Evolutionary conservation across 2,888 invertebrate genomes (phyloP).

Genomic region (Drosophila diplacantha): DNA sequence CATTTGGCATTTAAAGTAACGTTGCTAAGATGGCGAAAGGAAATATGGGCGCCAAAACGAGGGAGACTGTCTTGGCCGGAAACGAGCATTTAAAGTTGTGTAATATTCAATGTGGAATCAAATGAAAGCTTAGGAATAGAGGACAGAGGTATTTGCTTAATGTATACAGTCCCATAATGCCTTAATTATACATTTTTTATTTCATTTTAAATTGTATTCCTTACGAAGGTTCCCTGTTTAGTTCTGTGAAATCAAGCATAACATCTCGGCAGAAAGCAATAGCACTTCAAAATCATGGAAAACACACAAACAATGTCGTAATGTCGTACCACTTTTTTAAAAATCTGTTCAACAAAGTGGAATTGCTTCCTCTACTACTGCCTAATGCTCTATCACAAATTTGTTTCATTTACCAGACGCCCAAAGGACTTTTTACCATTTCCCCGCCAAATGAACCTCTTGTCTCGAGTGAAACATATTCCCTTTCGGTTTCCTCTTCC

Average conservation of each 20-base stretch:
- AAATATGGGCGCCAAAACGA: constrained; percentile 2
- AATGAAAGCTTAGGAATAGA: background rate
- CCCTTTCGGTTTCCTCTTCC: constrained; percentile 16
- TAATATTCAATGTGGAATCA: constrained; percentile 18
- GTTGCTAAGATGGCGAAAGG: background rate
- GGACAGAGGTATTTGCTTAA: background rate
- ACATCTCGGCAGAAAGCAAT: background rate
- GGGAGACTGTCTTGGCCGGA: constrained; percentile 16
- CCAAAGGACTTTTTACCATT: constrained; percentile 23
- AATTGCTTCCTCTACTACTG: constrained; percentile 11
- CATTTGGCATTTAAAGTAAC: constrained; percentile 33
- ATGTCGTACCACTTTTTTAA: constrained; percentile 9
- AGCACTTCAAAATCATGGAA: background rate
- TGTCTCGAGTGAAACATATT: constrained; percentile 36
- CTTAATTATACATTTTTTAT: background rate
- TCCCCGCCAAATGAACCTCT: constrained; percentile 26
- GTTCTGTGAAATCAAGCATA: background rate
- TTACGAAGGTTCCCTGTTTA: background rate
- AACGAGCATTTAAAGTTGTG: constrained; percentile 25
- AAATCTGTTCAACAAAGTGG: constrained; percentile 28
- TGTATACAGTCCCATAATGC: background rate
- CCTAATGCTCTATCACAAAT: constrained; percentile 7
- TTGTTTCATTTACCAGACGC: constrained; percentile 15
- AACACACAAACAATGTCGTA: constrained; percentile 2
- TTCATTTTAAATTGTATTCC: background rate